Evolutionary conservation across 2,113 vertebrate genomes (phyloP).

Genomic region (Heterochromis multidens): DNA sequence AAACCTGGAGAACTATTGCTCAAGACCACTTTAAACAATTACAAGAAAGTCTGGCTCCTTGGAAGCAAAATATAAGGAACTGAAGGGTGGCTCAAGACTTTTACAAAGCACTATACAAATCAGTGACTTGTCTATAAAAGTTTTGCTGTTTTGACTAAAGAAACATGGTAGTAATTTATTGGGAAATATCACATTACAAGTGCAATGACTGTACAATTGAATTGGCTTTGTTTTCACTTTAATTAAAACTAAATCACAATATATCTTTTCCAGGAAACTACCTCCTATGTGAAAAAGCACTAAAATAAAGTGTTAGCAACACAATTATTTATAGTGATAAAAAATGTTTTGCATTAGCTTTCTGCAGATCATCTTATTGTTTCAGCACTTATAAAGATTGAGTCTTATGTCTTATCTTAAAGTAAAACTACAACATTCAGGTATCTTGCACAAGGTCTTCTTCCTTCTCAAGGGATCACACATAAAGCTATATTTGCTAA

Average conservation of each 20-base stretch:
- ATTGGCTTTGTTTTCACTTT: not conserved
- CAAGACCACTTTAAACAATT: not conserved
- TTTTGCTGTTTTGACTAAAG: not conserved
- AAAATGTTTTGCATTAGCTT: not conserved
- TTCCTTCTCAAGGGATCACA: not conserved
- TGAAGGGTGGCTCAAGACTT: not conserved
- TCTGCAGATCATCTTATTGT: not conserved
- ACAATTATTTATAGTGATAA: not conserved
- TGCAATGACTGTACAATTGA: not conserved
- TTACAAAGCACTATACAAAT: not conserved
- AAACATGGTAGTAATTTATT: not conserved
- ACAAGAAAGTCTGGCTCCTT: not conserved
- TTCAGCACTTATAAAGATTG: not conserved
- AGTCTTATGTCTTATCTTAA: not conserved
- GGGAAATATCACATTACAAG: not conserved
- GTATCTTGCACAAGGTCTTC: constrained; percentile 17
- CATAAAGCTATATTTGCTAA: constrained; percentile 22
- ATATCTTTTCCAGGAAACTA: not conserved
- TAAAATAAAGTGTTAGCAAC: not conserved
- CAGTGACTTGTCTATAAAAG: not conserved
- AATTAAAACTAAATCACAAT: not conserved
- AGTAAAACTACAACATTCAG: not conserved
- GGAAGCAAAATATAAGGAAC: not conserved
- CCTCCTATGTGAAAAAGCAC: not conserved
- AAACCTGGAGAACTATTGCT: not conserved